phyloP scores from a whole-genome alignment of 2,888 invertebrate species.

The Luffia ferchaultella region DNA sequence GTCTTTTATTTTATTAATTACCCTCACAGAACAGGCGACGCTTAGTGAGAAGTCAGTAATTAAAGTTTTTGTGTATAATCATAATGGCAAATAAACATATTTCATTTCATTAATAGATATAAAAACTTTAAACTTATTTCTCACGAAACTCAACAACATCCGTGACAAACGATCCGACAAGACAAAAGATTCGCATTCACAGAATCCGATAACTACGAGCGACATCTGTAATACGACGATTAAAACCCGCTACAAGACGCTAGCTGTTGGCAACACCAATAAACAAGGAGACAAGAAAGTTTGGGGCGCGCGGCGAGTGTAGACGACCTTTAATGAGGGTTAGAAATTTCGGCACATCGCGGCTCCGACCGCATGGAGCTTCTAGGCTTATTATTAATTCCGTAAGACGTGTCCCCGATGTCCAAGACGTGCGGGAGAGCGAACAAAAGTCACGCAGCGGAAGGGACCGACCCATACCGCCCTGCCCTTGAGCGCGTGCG shows the following conservation, averaged over 20 bases:
- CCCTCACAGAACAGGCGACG: too few relatives aligned
- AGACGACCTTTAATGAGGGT: conserved; percentile 62
- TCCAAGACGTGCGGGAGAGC: conserved; percentile 67
- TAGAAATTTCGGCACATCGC: conserved; percentile 62
- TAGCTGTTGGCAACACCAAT: conserved; percentile 51
- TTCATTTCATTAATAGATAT: too few relatives aligned
- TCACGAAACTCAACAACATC: too few relatives aligned
- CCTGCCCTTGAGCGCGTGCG: conserved; percentile 18
- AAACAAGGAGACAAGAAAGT: conserved; percentile 59
- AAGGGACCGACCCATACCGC: conserved; percentile 30
- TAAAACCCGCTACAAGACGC: conserved; percentile 45
- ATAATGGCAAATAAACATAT: too few relatives aligned
- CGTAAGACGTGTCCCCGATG: conserved; percentile 67
- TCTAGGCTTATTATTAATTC: conserved; percentile 69
- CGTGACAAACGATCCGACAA: too few relatives aligned
- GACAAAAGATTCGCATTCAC: too few relatives aligned
- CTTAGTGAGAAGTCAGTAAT: too few relatives aligned
- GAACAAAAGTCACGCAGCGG: conserved; percentile 62
- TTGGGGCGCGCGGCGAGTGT: conserved; percentile 56
- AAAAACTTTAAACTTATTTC: too few relatives aligned
- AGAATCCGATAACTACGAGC: conserved; percentile 5
- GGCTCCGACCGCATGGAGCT: conserved; percentile 53
- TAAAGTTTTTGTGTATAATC: too few relatives aligned
- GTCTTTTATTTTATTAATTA: too few relatives aligned
- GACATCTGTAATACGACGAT: conserved; percentile 55